Evolutionary conservation across 2,888 invertebrate genomes (phyloP), one percentile per base, ranked within the genome.

Genomic region (Lasius platythorax): DNA sequence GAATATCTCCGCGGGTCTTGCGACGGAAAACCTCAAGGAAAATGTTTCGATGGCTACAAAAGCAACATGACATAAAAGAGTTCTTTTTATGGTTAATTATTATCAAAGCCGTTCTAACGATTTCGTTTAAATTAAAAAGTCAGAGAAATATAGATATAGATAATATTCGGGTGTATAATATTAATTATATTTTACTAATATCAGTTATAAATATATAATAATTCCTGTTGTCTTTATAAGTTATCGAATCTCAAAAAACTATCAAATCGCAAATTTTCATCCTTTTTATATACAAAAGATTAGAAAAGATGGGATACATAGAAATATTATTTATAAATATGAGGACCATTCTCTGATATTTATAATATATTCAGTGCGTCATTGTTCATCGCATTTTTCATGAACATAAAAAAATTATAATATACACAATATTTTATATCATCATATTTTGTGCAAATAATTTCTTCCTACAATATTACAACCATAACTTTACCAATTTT

Each of bases 21-120:
- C 46, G 37, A 72, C 46, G 28, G 33, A 30, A 56, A 23, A 33
- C 46, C 12, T 46, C 1, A 33, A 61, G 72, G 23, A 33, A 76
- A 61, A 72, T 63, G n/a, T 63, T 50, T 18, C 43, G 61, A 81
- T 28, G n/a, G 9, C 12, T 37, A 37, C 23, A 37, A 33, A 72
- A 28, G 18, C 23, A 72, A 61, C 61, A 33, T n/a, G 40, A 30
- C 30, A n/a, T 28, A n/a, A 28, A 28, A 76, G 56, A 68, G 1
- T 37, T 50, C 23, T 40, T 76, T 3, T 18, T 11, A 6, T 15
- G 15, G n/a, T n/a, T 68, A 40, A 43, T 78, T 68, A 75, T 50
- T 64, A 18, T 76, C 30, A 9, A 56, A 68, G 68, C 3, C 40
- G 1, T 56, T n/a, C 5, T 30, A 33, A 33, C 18, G 8, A 50